These are phyloP conservation scores for Pterocles gutturalis DNA, from an alignment of 2,113 vertebrate genomes.

Conservation along the genomic window DNA sequence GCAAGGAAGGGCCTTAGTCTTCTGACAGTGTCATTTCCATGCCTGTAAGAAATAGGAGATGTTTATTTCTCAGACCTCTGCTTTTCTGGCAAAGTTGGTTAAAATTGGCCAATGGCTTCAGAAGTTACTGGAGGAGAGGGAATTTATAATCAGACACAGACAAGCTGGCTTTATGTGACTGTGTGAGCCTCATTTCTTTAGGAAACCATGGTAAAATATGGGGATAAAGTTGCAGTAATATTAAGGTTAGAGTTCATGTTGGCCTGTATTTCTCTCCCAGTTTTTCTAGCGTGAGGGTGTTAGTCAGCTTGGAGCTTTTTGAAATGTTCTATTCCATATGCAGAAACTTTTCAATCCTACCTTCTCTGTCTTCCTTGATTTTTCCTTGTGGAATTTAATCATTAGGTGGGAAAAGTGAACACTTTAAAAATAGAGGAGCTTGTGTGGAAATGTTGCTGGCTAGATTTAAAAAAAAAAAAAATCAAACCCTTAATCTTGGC, in stretches of 20 bases:
- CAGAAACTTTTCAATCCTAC: neutral
- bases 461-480: neutral
- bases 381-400: neutral
- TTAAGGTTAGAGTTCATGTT: slow-evolving; percentile 60
- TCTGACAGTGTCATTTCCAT: neutral
- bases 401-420: neutral
- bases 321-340: slow-evolving; percentile 3
- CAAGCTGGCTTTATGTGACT: slow-evolving; percentile 45
- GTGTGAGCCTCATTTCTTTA: slow-evolving; percentile 37
- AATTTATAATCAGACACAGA: slow-evolving; percentile 66
- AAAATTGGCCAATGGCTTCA: slow-evolving; percentile 34
- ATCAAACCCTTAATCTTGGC: neutral
- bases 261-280: slow-evolving; percentile 21
- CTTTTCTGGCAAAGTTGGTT: slow-evolving; percentile 29
- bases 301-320: slow-evolving; percentile 16
- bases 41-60: neutral
- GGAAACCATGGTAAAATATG: slow-evolving; percentile 47
- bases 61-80: neutral
- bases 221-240: slow-evolving; percentile 60
- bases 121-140: slow-evolving; percentile 60
- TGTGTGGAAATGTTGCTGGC: neutral
- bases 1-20: neutral
- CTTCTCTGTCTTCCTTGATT: neutral
- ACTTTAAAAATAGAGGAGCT: neutral
- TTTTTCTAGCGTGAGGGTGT: slow-evolving; percentile 27